These are phyloP conservation scores for Mus pahari DNA, from an alignment of 2,113 vertebrate genomes.

Conservation along the genomic window DNA sequence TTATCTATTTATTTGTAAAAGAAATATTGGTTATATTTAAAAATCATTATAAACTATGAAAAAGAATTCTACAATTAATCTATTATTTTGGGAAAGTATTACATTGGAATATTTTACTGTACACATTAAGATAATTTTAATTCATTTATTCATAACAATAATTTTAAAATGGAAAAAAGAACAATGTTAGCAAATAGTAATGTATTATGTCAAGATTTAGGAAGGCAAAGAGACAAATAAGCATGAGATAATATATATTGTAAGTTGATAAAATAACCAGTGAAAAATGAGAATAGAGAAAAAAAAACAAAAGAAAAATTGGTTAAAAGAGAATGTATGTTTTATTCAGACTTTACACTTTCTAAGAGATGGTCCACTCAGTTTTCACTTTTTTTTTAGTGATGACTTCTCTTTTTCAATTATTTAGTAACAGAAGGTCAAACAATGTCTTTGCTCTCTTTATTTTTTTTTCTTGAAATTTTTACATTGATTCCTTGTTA, in stretches of 20 bases:
- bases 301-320: not conserved
- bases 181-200: not conserved
- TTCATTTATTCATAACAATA: not conserved
- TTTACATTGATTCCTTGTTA: not conserved
- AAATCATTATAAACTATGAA: not conserved
- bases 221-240: not conserved
- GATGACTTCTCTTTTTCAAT: not conserved
- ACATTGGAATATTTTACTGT: not conserved
- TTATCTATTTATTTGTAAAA: conserved; percentile 65
- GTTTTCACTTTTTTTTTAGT: not conserved
- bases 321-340: not conserved
- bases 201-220: not conserved
- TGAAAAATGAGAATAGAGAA: not conserved
- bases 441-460: not conserved
- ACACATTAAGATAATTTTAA: conserved; percentile 6
- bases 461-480: not conserved
- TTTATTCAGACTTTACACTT: not conserved
- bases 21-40: not conserved
- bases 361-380: not conserved
- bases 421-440: not conserved
- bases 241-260: not conserved
- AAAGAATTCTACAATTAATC: not conserved
- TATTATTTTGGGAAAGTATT: not conserved
- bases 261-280: not conserved
- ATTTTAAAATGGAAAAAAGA: not conserved